Evolutionary conservation across 2,113 vertebrate species (phyloP), one percentile per base, ranked within the genome.

Genomic region (Alethe castanea): DNA sequence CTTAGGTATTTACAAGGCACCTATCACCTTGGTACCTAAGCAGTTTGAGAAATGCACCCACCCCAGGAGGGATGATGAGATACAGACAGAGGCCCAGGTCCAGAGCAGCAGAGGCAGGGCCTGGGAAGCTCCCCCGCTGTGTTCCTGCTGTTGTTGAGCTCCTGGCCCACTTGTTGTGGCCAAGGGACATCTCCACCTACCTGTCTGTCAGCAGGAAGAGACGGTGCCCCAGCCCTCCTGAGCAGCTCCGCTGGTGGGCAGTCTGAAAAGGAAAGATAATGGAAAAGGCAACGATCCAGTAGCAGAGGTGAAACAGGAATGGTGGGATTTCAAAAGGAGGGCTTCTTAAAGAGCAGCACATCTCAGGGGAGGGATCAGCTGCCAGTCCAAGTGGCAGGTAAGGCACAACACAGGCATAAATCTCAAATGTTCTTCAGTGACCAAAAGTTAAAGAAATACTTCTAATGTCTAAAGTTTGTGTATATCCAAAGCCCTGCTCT

Each of bases 311-410:
- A 97, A 96, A 97, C 94, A 95, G 96, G 87, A 95, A 96, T 97
- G 88, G 92, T 97, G 96, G 96, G 96, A 97, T 95, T 94, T 91
- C 96, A 97, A 97, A 97, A 97, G 96, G 90, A 97, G 95, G 96
- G 95, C 92, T 94, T 90, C 95, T 97, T 96, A 97, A 96, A 97
- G 94, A 97, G 92, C 96, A 97, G 94, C 95, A 91, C 96, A 94
- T 90, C 96, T 96, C 93, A 95, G 97, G 96, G 96, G 88, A 97
- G 97, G 96, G 96, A 97, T 97, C 96, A 95, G 80, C 96, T 97
- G 96, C 97, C 96, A 97, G 90, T 95, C 92, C 95, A 91, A 96
- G 96, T 95, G 96, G 95, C 96, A 97, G 97, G 96, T 97, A 97
- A 97, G 97, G 91, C 92, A 77, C 84, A 54, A 96, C 86, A 82